Evolutionary conservation across 2,113 vertebrate genomes (phyloP).

Genomic region (Anolis sagrei): DNA sequence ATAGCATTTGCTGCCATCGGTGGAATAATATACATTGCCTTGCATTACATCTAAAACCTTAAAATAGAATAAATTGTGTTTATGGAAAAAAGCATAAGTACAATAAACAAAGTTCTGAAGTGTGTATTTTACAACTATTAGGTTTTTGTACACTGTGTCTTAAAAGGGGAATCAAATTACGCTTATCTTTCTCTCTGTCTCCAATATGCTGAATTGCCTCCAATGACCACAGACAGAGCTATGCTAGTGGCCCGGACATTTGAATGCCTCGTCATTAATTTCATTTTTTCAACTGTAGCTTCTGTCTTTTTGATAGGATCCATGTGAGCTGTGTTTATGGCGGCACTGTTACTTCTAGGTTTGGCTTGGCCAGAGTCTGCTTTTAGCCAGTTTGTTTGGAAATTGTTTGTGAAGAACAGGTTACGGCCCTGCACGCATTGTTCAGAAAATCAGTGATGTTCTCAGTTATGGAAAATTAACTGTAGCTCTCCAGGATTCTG

Average conservation of each 20-base stretch:
- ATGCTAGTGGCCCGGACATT: not conserved
- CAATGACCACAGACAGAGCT: not conserved
- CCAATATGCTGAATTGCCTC: not conserved
- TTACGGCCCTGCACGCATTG: not conserved
- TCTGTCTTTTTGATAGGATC: not conserved
- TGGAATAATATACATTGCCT: not conserved
- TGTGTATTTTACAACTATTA: constrained; percentile 4
- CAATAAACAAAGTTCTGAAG: not conserved
- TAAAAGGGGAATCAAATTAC: not conserved
- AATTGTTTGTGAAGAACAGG: constrained; percentile 7
- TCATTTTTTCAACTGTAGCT: constrained; percentile 16
- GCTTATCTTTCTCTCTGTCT: not conserved
- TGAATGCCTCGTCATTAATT: constrained; percentile 10
- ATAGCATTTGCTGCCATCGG: not conserved
- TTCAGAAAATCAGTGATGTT: not conserved
- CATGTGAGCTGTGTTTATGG: constrained; percentile 9
- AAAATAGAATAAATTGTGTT: constrained; percentile 24
- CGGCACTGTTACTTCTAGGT: not conserved
- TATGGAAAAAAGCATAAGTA: constrained; percentile 29
- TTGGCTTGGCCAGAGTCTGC: constrained; percentile 1
- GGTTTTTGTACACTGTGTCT: constrained; percentile 4
- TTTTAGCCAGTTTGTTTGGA: constrained; percentile 19
- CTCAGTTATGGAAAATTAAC: not conserved
- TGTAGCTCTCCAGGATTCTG: constrained; percentile 1
- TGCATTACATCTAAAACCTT: not conserved